Evolutionary conservation across 2,797 vertebrate species (phyloP), one percentile per base, ranked within the genome.

Genomic region (Bryconaethiops microstoma): DNA sequence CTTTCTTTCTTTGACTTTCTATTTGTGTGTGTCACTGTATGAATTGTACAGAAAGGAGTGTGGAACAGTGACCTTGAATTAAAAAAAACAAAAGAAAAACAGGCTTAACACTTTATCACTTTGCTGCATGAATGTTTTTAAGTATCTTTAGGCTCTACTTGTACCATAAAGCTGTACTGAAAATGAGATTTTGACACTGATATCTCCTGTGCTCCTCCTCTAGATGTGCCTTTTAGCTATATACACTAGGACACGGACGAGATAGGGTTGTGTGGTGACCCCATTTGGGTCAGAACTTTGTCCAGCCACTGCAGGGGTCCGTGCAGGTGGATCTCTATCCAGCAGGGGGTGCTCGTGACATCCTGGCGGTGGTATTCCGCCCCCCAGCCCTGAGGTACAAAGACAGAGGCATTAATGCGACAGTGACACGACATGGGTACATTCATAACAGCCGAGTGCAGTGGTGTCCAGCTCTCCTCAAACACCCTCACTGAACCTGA

Each of bases 251-350:
- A 99, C 87, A 99, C 97, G 1, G 97, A 99, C 29, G 98, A 99
- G 85, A 99, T 98, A 0, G 97, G 97, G 85, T 97, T 98, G 90
- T 99, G 97, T 0, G 97, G 97, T 5, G 98, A 99, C 71, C 98
- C 97, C 97, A 99, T 99, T 88, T 99, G 98, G 16, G 97, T 99
- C 83, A 99, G 94, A 82, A 99, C 98, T 90, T 99, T 99, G 92
- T 99, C 98, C 92, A 99, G 87, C 98, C 98, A 99, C 90, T 99
- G 98, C 87, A 99, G 91, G 0, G 98, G 98, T 73, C 97, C 98
- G 0, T 99, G 97, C 83, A 99, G 95, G 68, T 99, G 98, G 50
- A 99, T 96, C 92, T 99, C 98, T 50, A 99, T 98, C 97, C 98
- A 99, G 93, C 98, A 99, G 85, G 98, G 98, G 0, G 98, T 99